These are phyloP conservation scores for Tipula vernalis DNA, from an alignment of 2,888 invertebrate species.

Conservation along the genomic window DNA sequence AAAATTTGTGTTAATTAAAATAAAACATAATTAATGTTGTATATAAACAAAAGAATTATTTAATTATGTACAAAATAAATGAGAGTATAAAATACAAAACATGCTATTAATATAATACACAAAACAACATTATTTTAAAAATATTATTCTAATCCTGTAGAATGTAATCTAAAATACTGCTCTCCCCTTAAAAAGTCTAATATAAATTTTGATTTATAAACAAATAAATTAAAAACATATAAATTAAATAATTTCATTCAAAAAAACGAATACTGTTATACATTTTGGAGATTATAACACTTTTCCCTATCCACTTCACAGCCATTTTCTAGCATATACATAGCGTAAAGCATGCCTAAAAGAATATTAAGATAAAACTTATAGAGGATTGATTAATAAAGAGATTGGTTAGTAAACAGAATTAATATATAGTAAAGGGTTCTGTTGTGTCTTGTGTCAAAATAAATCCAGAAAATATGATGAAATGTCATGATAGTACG, in stretches of 20 bases:
- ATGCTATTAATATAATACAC: not conserved
- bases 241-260: not conserved
- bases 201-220: not conserved
- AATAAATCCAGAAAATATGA: too few species aligned
- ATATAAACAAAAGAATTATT: not conserved
- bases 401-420: not conserved
- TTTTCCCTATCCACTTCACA: slow-evolving; percentile 16
- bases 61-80: not conserved
- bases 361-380: slow-evolving; percentile 6
- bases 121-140: not conserved
- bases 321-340: slow-evolving; percentile 16
- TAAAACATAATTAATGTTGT: not conserved
- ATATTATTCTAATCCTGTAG: not conserved
- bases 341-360: slow-evolving; percentile 15
- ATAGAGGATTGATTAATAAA: not conserved
- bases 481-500: too few species aligned
- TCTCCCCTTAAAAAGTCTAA: not conserved
- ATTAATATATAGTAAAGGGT: not conserved
- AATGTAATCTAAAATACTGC: not conserved
- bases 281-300: slow-evolving; percentile 13
- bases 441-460: too few species aligned
- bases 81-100: not conserved
- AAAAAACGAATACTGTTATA: not conserved
- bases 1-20: not conserved
- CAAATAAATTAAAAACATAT: not conserved